Evolutionary conservation across 2,888 invertebrate species (phyloP), one percentile per base, ranked within the genome.

Genomic region (Trissoscelio sp.): DNA sequence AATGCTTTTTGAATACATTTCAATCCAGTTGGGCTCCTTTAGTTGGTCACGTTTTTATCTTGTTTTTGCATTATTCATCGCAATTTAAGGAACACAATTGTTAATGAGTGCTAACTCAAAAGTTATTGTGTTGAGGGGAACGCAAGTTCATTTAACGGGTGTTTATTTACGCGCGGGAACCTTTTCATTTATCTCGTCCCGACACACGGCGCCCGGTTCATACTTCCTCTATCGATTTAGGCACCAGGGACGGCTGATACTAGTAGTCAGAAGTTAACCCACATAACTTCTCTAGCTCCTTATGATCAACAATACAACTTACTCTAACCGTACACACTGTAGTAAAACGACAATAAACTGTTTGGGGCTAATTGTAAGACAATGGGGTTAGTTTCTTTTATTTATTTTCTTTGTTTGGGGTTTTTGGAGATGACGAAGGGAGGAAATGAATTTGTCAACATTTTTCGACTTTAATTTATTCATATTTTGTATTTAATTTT

Each of bases 161-260:
- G 67, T 60, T 67, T 69, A 74, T 79, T 79, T 79, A 57, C 79
- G 39, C 79, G 60, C 60, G 66, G 12, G 53, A 79, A 67, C 51
- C 51, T 73, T 66, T 79, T 37, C 60, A 60, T 73, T 79, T 70
- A 79, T 75, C 73, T 69, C 73, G 73, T 58, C 70, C 53, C 73
- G 70, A 75, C 74, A 48, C 81, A 82, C 83, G 80, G 84, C 83
- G 83, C 83, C 83, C 73, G 84, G 79, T 83, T 84, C 83, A 83
- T 83, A 83, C 85, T 85, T 84, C 83, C 83, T 84, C 85, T 88
- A 88, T 88, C 87, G 88, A 88, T 88, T 88, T 85, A 69, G 66
- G 70, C 83, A 86, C 83, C 85, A 83, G 86, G 84, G 83, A 82
- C 86, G 84, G 84, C 86, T 85, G 85, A 86, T 85, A 69, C 69